Evolutionary conservation across 1,140 invertebrate genomes (phyloP).

Genomic region (Leptoteleia sp.): DNA sequence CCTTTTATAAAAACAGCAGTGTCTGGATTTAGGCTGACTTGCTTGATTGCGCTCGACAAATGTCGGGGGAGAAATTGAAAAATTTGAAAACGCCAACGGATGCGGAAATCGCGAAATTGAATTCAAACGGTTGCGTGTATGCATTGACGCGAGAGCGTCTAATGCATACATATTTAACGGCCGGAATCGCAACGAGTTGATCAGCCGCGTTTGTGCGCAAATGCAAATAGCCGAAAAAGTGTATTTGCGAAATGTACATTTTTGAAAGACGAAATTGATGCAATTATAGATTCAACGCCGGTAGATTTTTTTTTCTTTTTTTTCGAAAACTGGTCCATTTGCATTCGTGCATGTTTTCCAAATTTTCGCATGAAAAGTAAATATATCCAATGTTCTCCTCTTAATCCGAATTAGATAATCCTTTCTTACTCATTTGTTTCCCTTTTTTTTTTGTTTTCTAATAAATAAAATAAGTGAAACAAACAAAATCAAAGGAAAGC

Average conservation of each 20-base stretch:
- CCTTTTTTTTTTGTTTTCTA: too few species aligned
- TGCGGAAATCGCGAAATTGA: slow-evolving; percentile 40
- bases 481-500: too few species aligned
- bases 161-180: slow-evolving; percentile 54
- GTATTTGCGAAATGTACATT: slow-evolving; percentile 14
- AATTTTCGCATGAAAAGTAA: too few species aligned
- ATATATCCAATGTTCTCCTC: too few species aligned
- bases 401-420: too few species aligned
- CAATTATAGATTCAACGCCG: not conserved
- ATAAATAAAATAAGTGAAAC: too few species aligned
- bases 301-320: not conserved
- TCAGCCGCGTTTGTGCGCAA: slow-evolving; percentile 20
- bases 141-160: slow-evolving; percentile 27
- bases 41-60: slow-evolving; percentile 44
- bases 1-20: too few species aligned
- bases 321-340: not conserved
- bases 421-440: too few species aligned
- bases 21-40: slow-evolving; percentile 30
- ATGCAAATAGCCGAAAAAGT: slow-evolving; percentile 26
- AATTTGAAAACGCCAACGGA: slow-evolving; percentile 48
- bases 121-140: slow-evolving; percentile 17
- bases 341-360: not conserved
- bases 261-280: slow-evolving; percentile 1
- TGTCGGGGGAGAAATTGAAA: slow-evolving; percentile 24
- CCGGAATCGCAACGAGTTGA: slow-evolving; percentile 14